Evolutionary conservation across 2,888 invertebrate species (phyloP), one percentile per base, ranked within the genome.

Genomic region (Teleogryllus oceanicus): DNA sequence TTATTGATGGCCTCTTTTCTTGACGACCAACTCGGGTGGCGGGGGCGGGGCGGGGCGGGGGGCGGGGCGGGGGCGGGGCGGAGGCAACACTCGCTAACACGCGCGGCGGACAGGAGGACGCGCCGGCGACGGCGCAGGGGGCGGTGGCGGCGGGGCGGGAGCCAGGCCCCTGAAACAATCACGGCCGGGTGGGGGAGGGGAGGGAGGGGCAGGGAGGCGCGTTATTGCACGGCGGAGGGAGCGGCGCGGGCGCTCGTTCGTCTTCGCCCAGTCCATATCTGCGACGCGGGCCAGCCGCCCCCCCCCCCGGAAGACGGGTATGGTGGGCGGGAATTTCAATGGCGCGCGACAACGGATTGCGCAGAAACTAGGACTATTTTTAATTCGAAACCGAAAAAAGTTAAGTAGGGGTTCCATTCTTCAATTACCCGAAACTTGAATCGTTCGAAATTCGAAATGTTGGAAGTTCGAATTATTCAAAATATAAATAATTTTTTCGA

Each of bases 1-100:
- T 82, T 82, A 82, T 82, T 82, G 82, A 82, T 81, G 82, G 81
- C 76, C 79, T 78, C 75, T 75, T 78, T 75, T 77, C 78, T 62
- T 62, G 62, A 62, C 62, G 62, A 62, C 62, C 62, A 62, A 62
- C 62, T 62, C 75, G 20, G 49, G 21, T 50, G 13, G 21, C 75
- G 18, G 49, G 21, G 37, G 2, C n/a, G 75, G 75, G 16, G 49
- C 2, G n/a, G n/a, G n/a, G n/a, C n/a, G n/a, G n/a, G n/a, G n/a
- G n/a, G n/a, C n/a, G n/a, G n/a, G 13, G 21, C 75, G 18, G 49
- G 21, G 37, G 2, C 18, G 79, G 75, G 79, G 62, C 16, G 74
- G 74, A 20, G 49, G 76, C 49, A 76, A 75, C 75, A 50, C 37
- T 76, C 50, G 24, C 75, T 62, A 62, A 62, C 62, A 62, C 62